Evolutionary conservation across 1,140 invertebrate genomes (phyloP).

Genomic region (Trichonephila inaurata): DNA sequence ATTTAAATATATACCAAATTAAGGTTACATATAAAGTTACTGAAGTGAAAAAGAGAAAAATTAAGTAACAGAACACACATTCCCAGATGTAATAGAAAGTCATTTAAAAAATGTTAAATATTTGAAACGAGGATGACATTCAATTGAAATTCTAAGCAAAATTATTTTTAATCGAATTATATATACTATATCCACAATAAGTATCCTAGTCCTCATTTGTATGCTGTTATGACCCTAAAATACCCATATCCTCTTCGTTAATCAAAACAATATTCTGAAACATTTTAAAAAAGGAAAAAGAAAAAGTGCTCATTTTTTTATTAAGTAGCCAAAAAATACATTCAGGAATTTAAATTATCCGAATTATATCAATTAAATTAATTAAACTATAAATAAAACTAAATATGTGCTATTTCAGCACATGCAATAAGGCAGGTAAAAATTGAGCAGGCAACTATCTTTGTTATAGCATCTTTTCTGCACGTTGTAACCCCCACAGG

Average conservation of each 20-base stretch:
- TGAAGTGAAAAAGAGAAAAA: too few relatives aligned
- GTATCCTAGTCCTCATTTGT: too few relatives aligned
- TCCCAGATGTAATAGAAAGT: too few relatives aligned
- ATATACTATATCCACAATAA: too few relatives aligned
- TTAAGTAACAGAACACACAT: too few relatives aligned
- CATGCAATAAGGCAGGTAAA: constrained; percentile 15
- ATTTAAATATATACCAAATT: too few relatives aligned
- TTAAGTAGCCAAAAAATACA: not conserved
- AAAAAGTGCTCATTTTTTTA: constrained; percentile 23
- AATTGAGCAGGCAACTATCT: constrained; percentile 66
- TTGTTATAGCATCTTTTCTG: constrained; percentile 76
- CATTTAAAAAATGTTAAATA: too few relatives aligned
- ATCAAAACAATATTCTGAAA: not conserved
- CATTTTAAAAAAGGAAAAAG: not conserved
- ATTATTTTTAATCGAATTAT: too few relatives aligned
- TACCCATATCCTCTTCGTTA: not conserved
- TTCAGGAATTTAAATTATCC: not conserved
- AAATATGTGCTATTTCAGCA: constrained; percentile 44
- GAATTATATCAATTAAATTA: not conserved
- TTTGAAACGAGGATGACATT: too few relatives aligned
- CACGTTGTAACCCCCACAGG: constrained; percentile 75
- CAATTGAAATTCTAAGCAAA: too few relatives aligned
- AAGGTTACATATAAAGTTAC: too few relatives aligned
- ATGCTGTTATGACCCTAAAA: too few relatives aligned
- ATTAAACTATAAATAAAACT: not conserved